These are phyloP conservation scores for Xanthorhoe spadicearia DNA, from an alignment of 2,888 invertebrate species.

Conservation along the genomic window DNA sequence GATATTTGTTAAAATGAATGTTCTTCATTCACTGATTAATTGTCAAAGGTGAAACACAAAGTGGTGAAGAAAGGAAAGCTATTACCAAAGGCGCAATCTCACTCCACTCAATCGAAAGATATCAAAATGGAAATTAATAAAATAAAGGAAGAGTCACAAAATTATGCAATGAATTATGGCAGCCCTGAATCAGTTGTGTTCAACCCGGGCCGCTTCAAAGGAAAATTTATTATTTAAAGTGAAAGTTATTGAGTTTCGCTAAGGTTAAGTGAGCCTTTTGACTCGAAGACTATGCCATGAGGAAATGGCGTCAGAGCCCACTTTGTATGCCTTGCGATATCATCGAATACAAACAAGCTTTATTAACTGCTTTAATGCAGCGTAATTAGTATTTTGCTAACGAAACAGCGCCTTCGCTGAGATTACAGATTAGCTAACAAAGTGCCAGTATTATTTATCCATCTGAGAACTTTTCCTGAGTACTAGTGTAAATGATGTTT, in stretches of 20 bases:
- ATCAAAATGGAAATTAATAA: conserved; percentile 33
- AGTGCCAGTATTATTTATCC: not conserved
- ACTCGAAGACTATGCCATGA: conserved; percentile 50
- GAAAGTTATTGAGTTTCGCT: conserved; percentile 83
- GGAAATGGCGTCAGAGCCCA: conserved; percentile 33
- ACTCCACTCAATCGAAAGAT: conserved; percentile 27
- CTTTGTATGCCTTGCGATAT: conserved; percentile 33
- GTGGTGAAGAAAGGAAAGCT: conserved; percentile 3
- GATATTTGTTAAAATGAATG: not conserved
- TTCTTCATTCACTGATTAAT: conserved; percentile 3
- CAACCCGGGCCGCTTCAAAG: conserved; percentile 73
- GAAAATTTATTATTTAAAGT: conserved; percentile 82
- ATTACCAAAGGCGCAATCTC: conserved; percentile 24
- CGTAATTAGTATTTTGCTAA: conserved; percentile 30
- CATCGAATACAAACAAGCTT: conserved; percentile 34
- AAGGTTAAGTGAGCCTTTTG: conserved; percentile 82
- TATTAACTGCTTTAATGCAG: conserved; percentile 32
- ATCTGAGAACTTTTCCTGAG: not conserved
- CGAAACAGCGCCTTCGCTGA: conserved; percentile 13
- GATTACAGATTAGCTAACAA: conserved; percentile 12
- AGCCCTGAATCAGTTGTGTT: conserved; percentile 72
- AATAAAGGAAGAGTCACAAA: conserved; percentile 41
- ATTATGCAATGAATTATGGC: conserved; percentile 58
- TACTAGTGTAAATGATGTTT: too few relatives aligned
- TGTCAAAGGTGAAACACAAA: conserved; percentile 5